Percentiles rank a stretch among this genome's conserved stretches.
phyloP scores from a whole-genome alignment of 2,888 invertebrate species.

The Athalia rosae region DNA sequence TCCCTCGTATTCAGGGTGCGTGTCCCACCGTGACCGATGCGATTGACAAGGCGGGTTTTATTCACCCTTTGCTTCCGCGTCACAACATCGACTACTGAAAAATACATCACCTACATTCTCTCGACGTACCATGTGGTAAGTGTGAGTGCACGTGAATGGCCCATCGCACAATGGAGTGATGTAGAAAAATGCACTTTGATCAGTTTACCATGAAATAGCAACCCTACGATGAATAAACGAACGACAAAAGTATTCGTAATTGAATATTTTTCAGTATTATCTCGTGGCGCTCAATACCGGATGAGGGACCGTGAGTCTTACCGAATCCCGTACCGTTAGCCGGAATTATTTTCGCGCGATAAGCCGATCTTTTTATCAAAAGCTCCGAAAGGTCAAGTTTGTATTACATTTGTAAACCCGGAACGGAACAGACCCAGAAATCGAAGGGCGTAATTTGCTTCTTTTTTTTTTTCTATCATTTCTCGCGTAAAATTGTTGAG shows the following conservation, averaged over 20 bases:
- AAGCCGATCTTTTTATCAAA: neutral
- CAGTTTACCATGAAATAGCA: neutral
- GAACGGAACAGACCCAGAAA: too few species aligned
- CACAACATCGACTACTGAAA: neutral
- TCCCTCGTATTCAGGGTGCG: neutral
- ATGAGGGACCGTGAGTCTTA: slow-evolving; percentile 1
- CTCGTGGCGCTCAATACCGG: neutral
- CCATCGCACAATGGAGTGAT: slow-evolving; percentile 5
- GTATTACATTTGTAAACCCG: slow-evolving; percentile 1
- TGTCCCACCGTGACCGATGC: neutral
- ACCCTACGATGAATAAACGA: neutral
- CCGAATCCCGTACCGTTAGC: neutral
- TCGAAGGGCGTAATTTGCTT: too few species aligned
- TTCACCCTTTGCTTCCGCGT: slow-evolving; percentile 1
- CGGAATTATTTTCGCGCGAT: neutral
- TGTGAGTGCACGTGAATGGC: neutral
- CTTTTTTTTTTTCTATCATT: too few species aligned
- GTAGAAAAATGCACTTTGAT: neutral
- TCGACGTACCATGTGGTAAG: slow-evolving; percentile 4
- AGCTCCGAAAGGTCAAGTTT: slow-evolving; percentile 25
- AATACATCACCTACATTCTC: neutral
- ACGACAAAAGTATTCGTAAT: slow-evolving; percentile 11
- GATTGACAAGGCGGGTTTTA: neutral
- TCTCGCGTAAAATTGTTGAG: too few species aligned
- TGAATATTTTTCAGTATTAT: slow-evolving; percentile 29